Percentiles rank a stretch among this genome's conserved stretches.
Evolutionary conservation across 1,140 invertebrate genomes (phyloP).

Genomic region (Caerostris extrusa): DNA sequence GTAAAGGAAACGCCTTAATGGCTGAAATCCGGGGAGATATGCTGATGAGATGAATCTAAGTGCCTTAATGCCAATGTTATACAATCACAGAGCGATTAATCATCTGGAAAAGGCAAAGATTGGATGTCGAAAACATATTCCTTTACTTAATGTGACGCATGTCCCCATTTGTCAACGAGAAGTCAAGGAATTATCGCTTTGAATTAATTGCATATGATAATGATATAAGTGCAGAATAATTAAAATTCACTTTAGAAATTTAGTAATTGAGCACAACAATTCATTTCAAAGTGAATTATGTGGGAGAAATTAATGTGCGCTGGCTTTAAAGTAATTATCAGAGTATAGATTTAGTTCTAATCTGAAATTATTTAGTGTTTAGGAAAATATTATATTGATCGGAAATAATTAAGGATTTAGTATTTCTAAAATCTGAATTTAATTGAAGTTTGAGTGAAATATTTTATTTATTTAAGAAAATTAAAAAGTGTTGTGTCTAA

Average conservation of each 20-base stretch:
- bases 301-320: background rate
- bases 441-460: no score
- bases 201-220: background rate
- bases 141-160: background rate
- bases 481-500: no score
- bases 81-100: background rate
- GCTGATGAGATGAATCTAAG: background rate
- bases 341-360: no score
- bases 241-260: constrained; percentile 2
- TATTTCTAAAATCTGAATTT: no score
- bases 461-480: no score
- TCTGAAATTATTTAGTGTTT: no score
- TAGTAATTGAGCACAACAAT: background rate
- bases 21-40: background rate
- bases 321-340: background rate
- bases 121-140: background rate
- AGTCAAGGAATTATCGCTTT: background rate
- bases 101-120: background rate
- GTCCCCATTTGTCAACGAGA: background rate
- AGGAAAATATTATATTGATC: no score
- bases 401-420: no score
- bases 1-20: background rate
- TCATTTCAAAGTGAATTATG: background rate
- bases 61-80: background rate
- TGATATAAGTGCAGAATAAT: background rate